Percentiles rank a stretch among this genome's conserved stretches.
Conservation (phyloP, 2,797 vertebrate species). For the Ceryle rudis region DNA sequence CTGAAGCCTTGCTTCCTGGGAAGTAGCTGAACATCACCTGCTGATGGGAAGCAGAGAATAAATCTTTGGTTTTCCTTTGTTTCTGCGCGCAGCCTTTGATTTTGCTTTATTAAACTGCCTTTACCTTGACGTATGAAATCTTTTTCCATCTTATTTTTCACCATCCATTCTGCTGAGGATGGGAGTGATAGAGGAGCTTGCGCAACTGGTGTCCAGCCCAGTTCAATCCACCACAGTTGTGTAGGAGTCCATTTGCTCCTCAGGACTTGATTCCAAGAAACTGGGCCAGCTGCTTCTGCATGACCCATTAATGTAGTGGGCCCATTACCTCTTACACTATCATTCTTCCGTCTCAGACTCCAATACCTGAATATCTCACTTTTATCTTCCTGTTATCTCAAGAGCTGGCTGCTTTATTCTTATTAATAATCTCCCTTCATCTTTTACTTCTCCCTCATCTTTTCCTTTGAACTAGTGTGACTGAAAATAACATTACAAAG, state of each 20-base stretch:
- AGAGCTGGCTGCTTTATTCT: background rate
- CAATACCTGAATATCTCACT: background rate
- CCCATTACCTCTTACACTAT: rapidly evolving
- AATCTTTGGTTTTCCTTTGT: background rate
- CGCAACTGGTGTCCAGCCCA: too few relatives aligned
- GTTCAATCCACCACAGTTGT: background rate
- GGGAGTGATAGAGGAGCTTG: rapidly evolving
- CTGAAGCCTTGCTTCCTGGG: background rate
- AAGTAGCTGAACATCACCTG: background rate
- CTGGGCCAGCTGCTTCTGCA: background rate
- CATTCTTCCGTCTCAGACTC: background rate
- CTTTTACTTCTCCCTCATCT: background rate
- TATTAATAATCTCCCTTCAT: background rate
- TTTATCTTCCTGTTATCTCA: background rate
- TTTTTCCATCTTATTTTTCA: background rate
- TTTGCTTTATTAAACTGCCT: background rate
- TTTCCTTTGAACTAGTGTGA: background rate
- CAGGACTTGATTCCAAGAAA: background rate
- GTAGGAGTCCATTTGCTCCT: background rate
- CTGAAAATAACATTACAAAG: background rate
- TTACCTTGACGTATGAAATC: background rate
- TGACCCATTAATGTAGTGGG: background rate
- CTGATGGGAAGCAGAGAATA: background rate
- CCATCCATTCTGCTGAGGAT: background rate
- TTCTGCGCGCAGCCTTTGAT: background rate